A percentile compares a stretch with the other conserved stretches of the same genome.
These are phyloP conservation scores for Smithornis capensis DNA, from an alignment of 2,113 vertebrate species.

Conservation along the genomic window DNA sequence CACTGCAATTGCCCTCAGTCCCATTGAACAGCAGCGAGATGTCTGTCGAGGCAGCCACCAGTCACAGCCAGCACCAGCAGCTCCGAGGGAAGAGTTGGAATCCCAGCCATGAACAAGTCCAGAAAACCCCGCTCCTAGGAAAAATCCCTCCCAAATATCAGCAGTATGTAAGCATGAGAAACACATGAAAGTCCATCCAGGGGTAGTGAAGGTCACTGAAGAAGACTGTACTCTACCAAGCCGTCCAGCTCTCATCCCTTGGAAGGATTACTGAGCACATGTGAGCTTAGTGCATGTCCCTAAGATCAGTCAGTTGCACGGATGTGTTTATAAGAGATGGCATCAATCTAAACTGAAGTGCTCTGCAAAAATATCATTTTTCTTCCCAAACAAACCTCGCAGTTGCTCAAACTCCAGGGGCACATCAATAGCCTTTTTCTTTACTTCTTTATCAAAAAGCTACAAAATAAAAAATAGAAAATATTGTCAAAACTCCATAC, in stretches of 20 bases:
- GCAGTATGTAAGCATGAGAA: neutral
- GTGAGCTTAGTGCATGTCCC: neutral
- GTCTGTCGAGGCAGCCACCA: neutral
- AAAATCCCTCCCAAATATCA: neutral
- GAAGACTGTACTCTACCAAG: neutral
- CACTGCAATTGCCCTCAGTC: neutral
- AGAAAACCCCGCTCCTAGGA: neutral
- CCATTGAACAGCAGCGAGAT: neutral
- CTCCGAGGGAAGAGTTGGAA: neutral
- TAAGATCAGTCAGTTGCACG: neutral
- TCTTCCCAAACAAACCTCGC: constrained; percentile 79
- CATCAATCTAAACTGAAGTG: constrained; percentile 82
- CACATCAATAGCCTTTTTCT: constrained; percentile 64
- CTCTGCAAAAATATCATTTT: constrained; percentile 74
- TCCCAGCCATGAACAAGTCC: neutral
- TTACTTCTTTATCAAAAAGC: constrained; percentile 89
- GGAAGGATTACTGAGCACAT: neutral
- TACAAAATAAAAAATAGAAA: constrained; percentile 39
- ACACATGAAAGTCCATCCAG: neutral
- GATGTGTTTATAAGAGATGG: neutral
- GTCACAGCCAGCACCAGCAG: neutral
- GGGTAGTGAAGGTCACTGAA: neutral
- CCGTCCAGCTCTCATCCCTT: neutral
- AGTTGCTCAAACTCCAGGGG: constrained; percentile 86
- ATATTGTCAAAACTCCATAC: neutral